Evolutionary conservation across 1,140 invertebrate genomes (phyloP), one percentile per base, ranked within the genome.

Genomic region (Panagrolaimus sp.): DNA sequence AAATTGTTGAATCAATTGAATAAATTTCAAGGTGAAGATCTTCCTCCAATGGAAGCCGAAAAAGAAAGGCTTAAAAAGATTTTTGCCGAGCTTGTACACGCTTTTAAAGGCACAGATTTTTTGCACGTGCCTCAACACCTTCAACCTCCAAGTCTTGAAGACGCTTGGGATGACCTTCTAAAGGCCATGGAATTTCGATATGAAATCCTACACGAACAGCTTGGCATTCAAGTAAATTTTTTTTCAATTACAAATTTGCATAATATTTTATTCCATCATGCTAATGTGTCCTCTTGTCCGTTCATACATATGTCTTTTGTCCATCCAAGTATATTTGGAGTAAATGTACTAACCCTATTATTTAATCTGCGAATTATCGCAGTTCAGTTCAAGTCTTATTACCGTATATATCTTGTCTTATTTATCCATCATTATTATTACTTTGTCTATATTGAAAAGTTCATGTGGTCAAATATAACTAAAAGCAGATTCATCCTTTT

Each of bases 61-160:
- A 96, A 95, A 76, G 90, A 94, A 83, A 89, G 90, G 80, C 87
- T 96, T 43, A 86, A 89, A 69, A 89, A 91, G 77, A 87, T 93
- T 46, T 96, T 92, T 86, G 88, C 91, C 81, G 94, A 97, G 83
- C 86, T 97, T 52, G 89, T 91, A 85, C 90, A 89, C 21, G 21
- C 47, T n/a, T 43, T 75, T 21, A 65, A 55, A 17, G 44, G 55
- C 28, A 32, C 91, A 17, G 91, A 91, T 64, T 90, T 92, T 83
- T 88, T 93, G 69, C 90, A 94, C 79, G 88, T 96, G 67, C 91
- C 94, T 80, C 89, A 90, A 0, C 92, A 95, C 73, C 85, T 96
- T 0, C 89, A 91, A 65, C 90, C 92, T 5, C 92, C 96, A 68
- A 88, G 90, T 65, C 88, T 98, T 62, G 93, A 96, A 73, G 89